Evolutionary conservation across 2,888 invertebrate species (phyloP).

Genomic region (Sturmia bella): DNA sequence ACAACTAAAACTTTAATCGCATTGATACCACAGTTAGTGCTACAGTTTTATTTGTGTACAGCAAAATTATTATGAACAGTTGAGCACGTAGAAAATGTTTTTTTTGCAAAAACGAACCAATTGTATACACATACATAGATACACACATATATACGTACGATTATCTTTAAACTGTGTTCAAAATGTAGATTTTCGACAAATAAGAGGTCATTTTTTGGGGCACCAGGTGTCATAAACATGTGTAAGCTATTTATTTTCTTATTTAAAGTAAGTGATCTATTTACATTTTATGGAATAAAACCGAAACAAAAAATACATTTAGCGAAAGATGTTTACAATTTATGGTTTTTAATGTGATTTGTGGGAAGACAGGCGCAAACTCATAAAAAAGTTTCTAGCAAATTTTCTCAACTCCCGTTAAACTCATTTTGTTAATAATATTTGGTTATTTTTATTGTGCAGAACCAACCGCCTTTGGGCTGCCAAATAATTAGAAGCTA

Average conservation of each 20-base stretch:
- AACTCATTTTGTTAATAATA: neutral
- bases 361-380: too few relatives aligned
- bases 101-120: conserved; percentile 3
- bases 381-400: too few relatives aligned
- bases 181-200: conserved; percentile 74
- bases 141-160: neutral
- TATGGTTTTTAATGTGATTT: conserved; percentile 4
- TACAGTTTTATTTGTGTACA: conserved; percentile 20
- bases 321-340: conserved; percentile 53
- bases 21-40: conserved; percentile 1
- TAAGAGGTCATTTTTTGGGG: conserved; percentile 75
- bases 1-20: conserved; percentile 23
- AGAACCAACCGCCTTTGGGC: conserved; percentile 56
- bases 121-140: too few relatives aligned
- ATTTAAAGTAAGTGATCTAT: neutral
- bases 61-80: conserved; percentile 18
- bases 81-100: conserved; percentile 31
- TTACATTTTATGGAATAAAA: too few relatives aligned
- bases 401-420: conserved; percentile 3
- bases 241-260: neutral
- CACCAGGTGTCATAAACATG: conserved; percentile 71
- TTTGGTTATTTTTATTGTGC: neutral
- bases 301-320: conserved; percentile 17
- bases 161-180: neutral
- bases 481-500: conserved; percentile 54